Evolutionary conservation across 2,797 vertebrate genomes (phyloP).

Genomic region (Parauchenoglanis punctatus): DNA sequence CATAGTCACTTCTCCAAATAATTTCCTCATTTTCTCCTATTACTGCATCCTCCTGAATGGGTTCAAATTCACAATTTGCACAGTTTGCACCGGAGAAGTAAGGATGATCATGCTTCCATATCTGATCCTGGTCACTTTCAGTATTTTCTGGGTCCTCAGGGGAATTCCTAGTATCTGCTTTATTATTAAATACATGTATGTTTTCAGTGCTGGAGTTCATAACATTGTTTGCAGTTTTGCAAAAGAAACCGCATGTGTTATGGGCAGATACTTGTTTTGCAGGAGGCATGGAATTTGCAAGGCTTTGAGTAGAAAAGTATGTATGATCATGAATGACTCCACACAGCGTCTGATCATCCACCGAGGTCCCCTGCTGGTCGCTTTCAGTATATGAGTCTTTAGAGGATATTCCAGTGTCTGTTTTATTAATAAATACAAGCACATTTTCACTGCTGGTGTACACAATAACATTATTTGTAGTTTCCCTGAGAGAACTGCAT

Average conservation of each 20-base stretch:
- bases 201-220: background rate
- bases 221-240: background rate
- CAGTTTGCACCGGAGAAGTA: background rate
- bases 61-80: background rate
- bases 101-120: background rate
- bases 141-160: background rate
- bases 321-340: background rate
- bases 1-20: background rate
- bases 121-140: background rate
- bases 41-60: conserved; percentile 26
- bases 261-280: background rate
- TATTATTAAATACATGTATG: background rate
- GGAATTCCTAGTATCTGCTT: background rate
- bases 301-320: conserved; percentile 1
- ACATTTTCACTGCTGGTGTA: conserved; percentile 1
- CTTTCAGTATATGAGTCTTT: background rate
- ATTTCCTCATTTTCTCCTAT: conserved; percentile 22
- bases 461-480: background rate
- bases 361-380: background rate
- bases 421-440: conserved; percentile 11
- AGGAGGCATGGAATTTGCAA: no score
- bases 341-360: background rate
- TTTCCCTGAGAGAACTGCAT: background rate
- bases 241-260: background rate
- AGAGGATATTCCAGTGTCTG: background rate